Evolutionary conservation across 1,140 invertebrate genomes (phyloP).

Genomic region (Batillaria attramentaria): DNA sequence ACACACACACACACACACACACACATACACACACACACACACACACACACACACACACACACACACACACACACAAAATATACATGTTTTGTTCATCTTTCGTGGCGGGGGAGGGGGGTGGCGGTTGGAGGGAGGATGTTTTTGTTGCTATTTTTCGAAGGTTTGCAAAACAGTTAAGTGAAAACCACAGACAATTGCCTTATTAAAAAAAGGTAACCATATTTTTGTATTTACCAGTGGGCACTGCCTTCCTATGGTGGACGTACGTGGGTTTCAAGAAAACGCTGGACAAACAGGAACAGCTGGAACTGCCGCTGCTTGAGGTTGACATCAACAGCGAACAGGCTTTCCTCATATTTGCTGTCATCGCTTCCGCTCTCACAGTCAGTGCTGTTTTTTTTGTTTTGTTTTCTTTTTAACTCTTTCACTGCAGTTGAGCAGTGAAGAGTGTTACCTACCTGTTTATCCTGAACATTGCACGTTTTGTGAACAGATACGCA

Average conservation of each 20-base stretch:
- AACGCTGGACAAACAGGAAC: slow-evolving; percentile 77
- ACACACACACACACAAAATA: too few relatives aligned
- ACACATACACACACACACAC: not conserved
- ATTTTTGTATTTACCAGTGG: slow-evolving; percentile 70
- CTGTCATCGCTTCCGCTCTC: slow-evolving; percentile 89
- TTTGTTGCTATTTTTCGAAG: too few relatives aligned
- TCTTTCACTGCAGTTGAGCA: too few relatives aligned
- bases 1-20: not conserved
- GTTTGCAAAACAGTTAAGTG: too few relatives aligned
- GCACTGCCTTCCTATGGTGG: slow-evolving; percentile 89
- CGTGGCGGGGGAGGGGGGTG: not conserved
- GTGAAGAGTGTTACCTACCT: too few relatives aligned
- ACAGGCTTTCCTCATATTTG: slow-evolving; percentile 85
- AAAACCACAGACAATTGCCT: too few relatives aligned
- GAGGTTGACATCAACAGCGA: slow-evolving; percentile 89
- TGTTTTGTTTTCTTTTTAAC: too few relatives aligned
- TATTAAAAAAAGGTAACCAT: too few relatives aligned
- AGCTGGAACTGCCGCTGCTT: slow-evolving; percentile 75
- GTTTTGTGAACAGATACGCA: too few relatives aligned
- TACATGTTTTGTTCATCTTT: not conserved
- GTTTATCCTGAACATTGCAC: too few relatives aligned
- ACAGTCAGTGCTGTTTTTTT: slow-evolving; percentile 85
- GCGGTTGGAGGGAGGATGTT: not conserved
- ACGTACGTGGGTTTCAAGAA: slow-evolving; percentile 86
- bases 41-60: not conserved